Evolutionary conservation across 1,140 invertebrate species (phyloP), one percentile per base, ranked within the genome.

Genomic region (Diachasma alloeum): DNA sequence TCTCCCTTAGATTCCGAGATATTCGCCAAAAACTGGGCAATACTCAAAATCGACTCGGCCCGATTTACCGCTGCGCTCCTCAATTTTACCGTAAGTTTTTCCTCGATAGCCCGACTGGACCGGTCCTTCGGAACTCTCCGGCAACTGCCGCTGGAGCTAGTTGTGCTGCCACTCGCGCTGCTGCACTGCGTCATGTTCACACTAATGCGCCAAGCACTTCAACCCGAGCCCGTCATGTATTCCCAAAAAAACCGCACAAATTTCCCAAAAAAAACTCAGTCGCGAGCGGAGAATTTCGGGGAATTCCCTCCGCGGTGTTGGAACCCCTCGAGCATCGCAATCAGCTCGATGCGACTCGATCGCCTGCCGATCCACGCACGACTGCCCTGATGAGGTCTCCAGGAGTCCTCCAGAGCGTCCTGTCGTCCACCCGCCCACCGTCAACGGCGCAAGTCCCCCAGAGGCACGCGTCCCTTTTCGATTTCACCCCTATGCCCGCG

Each of bases 61-160:
- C n/a, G n/a, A n/a, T n/a, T n/a, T n/a, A n/a, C n/a, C n/a, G n/a
- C n/a, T n/a, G n/a, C n/a, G 31, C 6, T 6, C 31, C 31, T 6
- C 31, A 42, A 42, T 42, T 42, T 79, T 80, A 85, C 84, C 83
- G 79, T 84, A 19, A 85, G 75, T 76, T 84, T 84, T 72, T 85
- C 83, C 24, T 81, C 80, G n/a, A 83, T 63, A 17, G 79, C 59
- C 39, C 76, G 71, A 56, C 59, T 66, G 39, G 70, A 22, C 8
- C 68, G 74, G 56, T 82, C 79, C 63, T 82, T 82, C 9, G 81
- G 78, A 63, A 83, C 78, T 17, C 67, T 79, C 39, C 75, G 79
- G 63, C 75, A 56, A 72, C 56, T 82, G 13, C 82, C 78, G 67
- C 80, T 83, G 13, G 79, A 80, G 67, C 76, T 80, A 69, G 72